These are phyloP conservation scores for Xanthia icteritia DNA, from an alignment of 2,888 invertebrate species.

Conservation along the genomic window DNA sequence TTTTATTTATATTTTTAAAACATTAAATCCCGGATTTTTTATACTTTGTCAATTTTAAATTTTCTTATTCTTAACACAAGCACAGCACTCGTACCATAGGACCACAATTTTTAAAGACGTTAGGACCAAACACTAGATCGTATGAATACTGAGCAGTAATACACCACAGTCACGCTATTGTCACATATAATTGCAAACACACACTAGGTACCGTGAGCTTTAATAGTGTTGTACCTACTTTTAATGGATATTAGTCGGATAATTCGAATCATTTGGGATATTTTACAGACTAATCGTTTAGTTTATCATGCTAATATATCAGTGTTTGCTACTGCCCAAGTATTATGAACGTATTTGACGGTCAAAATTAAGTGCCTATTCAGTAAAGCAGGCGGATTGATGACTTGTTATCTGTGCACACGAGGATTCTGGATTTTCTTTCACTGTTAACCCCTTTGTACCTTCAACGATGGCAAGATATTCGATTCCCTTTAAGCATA, in stretches of 20 bases:
- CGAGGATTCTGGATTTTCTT: not conserved
- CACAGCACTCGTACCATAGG: constrained; percentile 53
- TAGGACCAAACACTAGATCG: constrained; percentile 43
- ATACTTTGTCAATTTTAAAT: not conserved
- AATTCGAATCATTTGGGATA: constrained; percentile 45
- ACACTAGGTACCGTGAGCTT: constrained; percentile 40
- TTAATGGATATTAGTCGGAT: constrained; percentile 52
- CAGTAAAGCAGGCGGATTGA: not conserved
- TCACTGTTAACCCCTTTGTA: not conserved
- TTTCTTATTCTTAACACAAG: constrained; percentile 29
- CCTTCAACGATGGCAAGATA: not conserved
- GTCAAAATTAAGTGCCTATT: not conserved
- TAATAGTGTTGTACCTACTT: constrained; percentile 55
- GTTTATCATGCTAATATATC: constrained; percentile 15
- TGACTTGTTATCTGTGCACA: not conserved
- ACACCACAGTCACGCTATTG: constrained; percentile 70
- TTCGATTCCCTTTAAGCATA: not conserved
- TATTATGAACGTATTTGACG: not conserved
- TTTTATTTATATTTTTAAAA: not conserved
- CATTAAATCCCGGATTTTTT: not conserved
- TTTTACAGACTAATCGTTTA: constrained; percentile 9
- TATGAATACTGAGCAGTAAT: constrained; percentile 47
- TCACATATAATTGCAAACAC: constrained; percentile 69
- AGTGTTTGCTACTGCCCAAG: not conserved
- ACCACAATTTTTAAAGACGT: constrained; percentile 42